These are phyloP conservation scores for Rhyacophila brunnea DNA, from an alignment of 1,140 invertebrate genomes.

Conservation along the genomic window DNA sequence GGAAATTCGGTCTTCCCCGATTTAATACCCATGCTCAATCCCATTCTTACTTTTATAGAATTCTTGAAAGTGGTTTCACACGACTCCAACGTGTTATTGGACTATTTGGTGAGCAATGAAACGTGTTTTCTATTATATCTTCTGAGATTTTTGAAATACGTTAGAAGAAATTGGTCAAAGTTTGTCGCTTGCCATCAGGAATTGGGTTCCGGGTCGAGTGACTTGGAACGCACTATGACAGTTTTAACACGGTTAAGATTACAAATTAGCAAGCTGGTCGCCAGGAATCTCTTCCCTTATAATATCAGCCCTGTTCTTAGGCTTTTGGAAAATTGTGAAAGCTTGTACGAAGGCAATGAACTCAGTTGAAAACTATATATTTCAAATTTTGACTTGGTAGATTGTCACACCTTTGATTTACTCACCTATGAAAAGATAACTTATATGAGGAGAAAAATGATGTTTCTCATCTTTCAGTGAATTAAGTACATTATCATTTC, in stretches of 20 bases:
- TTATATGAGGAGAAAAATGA: too few species aligned
- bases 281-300: slow-evolving; percentile 82
- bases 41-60: slow-evolving; percentile 78
- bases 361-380: slow-evolving; percentile 56
- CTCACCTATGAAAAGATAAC: too few species aligned
- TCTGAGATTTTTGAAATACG: slow-evolving; percentile 81
- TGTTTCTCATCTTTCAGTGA: too few species aligned
- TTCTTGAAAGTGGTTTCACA: slow-evolving; percentile 81
- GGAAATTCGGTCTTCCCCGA: slow-evolving; percentile 75
- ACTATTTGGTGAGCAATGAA: slow-evolving; percentile 87
- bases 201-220: slow-evolving; percentile 56
- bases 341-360: slow-evolving; percentile 79
- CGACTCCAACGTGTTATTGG: slow-evolving; percentile 78
- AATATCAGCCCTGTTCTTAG: slow-evolving; percentile 85
- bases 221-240: slow-evolving; percentile 79
- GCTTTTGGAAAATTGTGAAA: slow-evolving; percentile 81
- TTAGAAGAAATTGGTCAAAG: slow-evolving; percentile 78
- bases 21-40: slow-evolving; percentile 76
- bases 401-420: neutral
- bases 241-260: slow-evolving; percentile 76
- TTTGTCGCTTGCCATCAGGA: slow-evolving; percentile 72
- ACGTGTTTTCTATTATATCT: slow-evolving; percentile 88
- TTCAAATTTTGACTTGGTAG: neutral
- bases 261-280: slow-evolving; percentile 78
- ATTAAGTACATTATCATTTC: too few species aligned